Evolutionary conservation across 2,888 invertebrate genomes (phyloP).

Genomic region (Ischnura elegans): DNA sequence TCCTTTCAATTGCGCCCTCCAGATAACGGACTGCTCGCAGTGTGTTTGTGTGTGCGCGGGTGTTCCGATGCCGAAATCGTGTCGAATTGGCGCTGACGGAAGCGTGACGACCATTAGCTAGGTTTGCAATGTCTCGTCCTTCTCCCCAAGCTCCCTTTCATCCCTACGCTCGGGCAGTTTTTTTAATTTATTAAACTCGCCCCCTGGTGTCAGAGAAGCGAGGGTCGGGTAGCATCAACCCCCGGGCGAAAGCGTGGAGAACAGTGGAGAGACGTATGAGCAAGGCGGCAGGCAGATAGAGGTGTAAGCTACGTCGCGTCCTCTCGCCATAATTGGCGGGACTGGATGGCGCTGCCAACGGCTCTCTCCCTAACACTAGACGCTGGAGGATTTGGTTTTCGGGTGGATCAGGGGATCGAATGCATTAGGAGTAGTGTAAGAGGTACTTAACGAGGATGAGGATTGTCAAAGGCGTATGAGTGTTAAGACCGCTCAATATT

Average conservation of each 20-base stretch:
- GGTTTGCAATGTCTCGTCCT: background rate
- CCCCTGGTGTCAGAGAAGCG: too few relatives aligned
- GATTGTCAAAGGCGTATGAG: background rate
- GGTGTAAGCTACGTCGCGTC: background rate
- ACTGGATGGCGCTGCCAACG: background rate
- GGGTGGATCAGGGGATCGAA: background rate
- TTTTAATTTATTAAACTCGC: background rate
- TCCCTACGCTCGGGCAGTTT: background rate
- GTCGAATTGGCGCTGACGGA: background rate
- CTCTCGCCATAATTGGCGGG: background rate
- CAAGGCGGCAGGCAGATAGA: background rate
- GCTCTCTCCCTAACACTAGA: background rate
- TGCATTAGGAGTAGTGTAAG: background rate
- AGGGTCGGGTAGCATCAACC: background rate
- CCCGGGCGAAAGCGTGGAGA: background rate
- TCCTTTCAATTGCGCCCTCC: background rate
- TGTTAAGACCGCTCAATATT: too few relatives aligned
- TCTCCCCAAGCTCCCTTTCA: background rate
- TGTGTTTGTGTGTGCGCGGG: background rate
- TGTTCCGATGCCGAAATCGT: slow-evolving; percentile 15
- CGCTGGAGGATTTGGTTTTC: background rate
- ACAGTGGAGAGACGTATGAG: background rate
- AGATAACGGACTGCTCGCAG: slow-evolving; percentile 13
- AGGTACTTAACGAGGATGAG: background rate
- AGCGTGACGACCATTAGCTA: slow-evolving; percentile 22